Evolutionary conservation across 1,140 invertebrate genomes (phyloP).

Genomic region (Drosophila kurseongensis): DNA sequence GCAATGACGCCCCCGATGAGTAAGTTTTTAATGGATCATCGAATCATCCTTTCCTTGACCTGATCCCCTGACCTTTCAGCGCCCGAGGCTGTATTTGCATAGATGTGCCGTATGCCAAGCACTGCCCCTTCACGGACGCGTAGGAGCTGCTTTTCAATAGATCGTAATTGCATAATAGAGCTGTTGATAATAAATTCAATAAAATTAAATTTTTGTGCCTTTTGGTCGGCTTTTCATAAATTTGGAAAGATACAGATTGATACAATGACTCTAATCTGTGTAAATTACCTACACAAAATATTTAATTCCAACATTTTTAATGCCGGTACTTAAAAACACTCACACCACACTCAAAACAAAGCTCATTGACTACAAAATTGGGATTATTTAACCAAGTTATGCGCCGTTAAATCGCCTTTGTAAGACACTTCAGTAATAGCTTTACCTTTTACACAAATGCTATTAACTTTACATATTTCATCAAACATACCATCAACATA

Average conservation of each 20-base stretch:
- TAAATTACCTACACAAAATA: no score
- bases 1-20: conserved; percentile 87
- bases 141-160: conserved; percentile 30
- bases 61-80: conserved; percentile 75
- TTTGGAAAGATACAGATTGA: background rate
- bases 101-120: conserved; percentile 86
- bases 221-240: background rate
- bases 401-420: no score
- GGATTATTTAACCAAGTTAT: no score
- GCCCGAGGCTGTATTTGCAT: conserved; percentile 87
- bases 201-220: background rate
- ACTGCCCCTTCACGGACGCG: conserved; percentile 86
- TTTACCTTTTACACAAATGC: no score
- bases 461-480: no score
- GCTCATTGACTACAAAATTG: no score
- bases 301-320: no score
- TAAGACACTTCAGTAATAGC: no score
- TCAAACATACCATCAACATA: no score
- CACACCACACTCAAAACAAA: no score
- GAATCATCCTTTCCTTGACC: background rate
- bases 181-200: conserved; percentile 41
- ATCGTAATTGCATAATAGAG: conserved; percentile 11
- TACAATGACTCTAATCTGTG: no score
- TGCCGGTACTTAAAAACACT: no score
- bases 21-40: conserved; percentile 64